Percentiles rank a stretch among this genome's conserved stretches.
phyloP scores from a whole-genome alignment of 1,140 invertebrate genomes.

The Dysdera silvatica region DNA sequence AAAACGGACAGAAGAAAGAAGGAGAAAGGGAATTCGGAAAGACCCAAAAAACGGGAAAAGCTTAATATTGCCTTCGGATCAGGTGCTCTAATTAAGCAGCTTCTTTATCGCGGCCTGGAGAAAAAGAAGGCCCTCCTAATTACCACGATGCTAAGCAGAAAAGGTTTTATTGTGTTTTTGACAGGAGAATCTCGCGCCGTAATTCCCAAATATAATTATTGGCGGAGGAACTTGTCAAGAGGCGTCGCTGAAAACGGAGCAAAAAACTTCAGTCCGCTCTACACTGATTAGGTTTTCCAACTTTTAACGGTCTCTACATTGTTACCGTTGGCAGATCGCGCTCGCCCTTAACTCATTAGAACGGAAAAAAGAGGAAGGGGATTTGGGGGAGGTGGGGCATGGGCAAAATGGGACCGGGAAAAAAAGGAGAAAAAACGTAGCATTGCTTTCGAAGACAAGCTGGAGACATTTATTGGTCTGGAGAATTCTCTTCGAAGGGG shows the following conservation, averaged over 20 bases:
- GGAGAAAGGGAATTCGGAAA: background rate
- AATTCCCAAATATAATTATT: constrained; percentile 32
- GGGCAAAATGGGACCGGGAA: no score
- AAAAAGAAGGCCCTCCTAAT: constrained; percentile 7
- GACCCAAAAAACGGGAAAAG: constrained; percentile 5
- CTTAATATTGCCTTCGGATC: constrained; percentile 23
- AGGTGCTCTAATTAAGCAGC: constrained; percentile 30
- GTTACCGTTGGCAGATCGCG: constrained; percentile 24
- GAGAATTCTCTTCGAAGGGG: constrained; percentile 20
- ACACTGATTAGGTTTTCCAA: no score
- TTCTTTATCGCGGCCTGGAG: constrained; percentile 23
- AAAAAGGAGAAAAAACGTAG: constrained; percentile 10
- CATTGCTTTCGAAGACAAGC: background rate
- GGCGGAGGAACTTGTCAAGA: constrained; percentile 22
- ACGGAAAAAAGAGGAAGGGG: constrained; percentile 5
- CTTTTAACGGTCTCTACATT: constrained; percentile 23
- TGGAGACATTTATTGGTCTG: constrained; percentile 24
- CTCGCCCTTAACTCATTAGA: background rate
- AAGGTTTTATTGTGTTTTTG: constrained; percentile 30
- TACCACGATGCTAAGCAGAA: constrained; percentile 24
- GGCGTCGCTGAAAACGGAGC: constrained; percentile 25
- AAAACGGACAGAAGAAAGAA: background rate
- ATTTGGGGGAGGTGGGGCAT: no score
- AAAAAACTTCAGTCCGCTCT: no score
- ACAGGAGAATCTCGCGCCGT: constrained; percentile 21